These are phyloP conservation scores for Episyrphus balteatus DNA, from an alignment of 1,140 invertebrate genomes.

Conservation along the genomic window DNA sequence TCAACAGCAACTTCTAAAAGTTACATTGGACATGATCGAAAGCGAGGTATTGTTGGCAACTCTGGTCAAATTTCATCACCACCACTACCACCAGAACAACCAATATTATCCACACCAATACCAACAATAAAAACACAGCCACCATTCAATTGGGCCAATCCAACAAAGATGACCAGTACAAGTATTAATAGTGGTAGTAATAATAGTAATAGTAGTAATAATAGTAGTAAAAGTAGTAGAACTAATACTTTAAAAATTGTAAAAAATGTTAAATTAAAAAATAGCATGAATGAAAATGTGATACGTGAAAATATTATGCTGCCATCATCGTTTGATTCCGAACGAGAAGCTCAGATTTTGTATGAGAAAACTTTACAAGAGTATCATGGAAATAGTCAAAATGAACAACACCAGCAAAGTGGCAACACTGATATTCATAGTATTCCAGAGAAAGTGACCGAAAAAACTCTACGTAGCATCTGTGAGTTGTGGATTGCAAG, in stretches of 20 bases:
- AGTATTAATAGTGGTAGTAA: background rate
- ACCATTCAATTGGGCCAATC: no score
- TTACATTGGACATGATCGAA: background rate
- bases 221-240: background rate
- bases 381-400: constrained; percentile 25
- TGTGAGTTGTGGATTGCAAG: constrained; percentile 29
- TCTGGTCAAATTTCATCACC: background rate
- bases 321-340: constrained; percentile 24
- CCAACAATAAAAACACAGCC: background rate
- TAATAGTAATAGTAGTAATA: background rate
- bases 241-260: background rate
- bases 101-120: no score
- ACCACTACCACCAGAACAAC: background rate
- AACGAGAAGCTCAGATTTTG: constrained; percentile 28
- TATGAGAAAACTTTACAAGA: constrained; percentile 33
- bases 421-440: background rate
- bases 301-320: constrained; percentile 33
- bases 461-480: constrained; percentile 19
- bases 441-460: background rate
- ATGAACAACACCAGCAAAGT: background rate
- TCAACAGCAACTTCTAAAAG: background rate
- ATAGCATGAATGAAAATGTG: constrained; percentile 3
- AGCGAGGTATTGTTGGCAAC: background rate
- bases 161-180: background rate
- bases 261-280: background rate